phyloP scores from a whole-genome alignment of 1,140 invertebrate species.

The Saccostrea glomerata region DNA sequence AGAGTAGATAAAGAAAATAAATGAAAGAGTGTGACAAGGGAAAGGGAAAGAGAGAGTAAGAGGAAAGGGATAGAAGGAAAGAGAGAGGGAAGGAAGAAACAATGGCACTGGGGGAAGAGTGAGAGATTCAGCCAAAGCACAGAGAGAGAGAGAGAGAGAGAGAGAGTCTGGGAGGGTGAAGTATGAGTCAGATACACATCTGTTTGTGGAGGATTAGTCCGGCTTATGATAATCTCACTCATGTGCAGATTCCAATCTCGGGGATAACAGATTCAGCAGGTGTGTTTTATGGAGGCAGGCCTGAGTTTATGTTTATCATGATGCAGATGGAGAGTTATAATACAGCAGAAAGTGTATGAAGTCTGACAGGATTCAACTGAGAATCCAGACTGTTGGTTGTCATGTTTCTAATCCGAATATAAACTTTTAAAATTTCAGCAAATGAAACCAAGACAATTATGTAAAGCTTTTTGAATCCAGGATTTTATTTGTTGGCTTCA shows the following conservation, averaged over 20 bases:
- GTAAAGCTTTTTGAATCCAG: not conserved
- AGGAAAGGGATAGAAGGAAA: not conserved
- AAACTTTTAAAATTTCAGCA: not conserved
- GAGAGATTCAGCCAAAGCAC: no score
- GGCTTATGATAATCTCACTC: not conserved
- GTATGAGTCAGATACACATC: not conserved
- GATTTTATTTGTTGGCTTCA: no score
- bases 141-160: no score
- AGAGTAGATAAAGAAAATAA: no score
- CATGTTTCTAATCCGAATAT: not conserved
- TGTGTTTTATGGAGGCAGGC: not conserved
- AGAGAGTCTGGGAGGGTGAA: no score
- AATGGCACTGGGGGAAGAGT: no score
- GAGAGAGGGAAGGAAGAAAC: constrained; percentile 6
- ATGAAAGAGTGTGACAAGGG: not conserved
- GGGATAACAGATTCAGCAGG: not conserved
- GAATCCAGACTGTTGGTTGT: not conserved
- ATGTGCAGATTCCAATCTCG: not conserved
- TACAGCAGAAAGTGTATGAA: no score
- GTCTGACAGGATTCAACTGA: not conserved
- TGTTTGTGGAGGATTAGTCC: not conserved
- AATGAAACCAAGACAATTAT: not conserved
- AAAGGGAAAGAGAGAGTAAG: not conserved
- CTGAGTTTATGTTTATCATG: not conserved
- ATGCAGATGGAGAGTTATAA: not conserved